phyloP scores from a whole-genome alignment of 2,113 vertebrate genomes.

The Anguilla rostrata region DNA sequence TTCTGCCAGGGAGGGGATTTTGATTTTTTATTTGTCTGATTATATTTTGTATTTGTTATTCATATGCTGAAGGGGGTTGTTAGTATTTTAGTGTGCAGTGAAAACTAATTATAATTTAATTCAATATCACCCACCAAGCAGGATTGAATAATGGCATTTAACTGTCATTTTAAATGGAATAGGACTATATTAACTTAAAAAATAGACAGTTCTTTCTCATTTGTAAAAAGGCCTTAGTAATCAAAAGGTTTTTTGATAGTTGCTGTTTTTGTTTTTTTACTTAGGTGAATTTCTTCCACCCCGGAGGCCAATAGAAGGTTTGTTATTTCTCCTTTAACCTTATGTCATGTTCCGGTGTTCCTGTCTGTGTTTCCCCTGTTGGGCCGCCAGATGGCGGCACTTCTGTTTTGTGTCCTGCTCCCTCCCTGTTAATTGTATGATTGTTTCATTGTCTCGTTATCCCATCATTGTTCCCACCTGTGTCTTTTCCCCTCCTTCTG shows the following conservation, averaged over 20 bases:
- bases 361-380: too few relatives aligned
- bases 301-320: slow-evolving; percentile 60
- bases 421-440: too few relatives aligned
- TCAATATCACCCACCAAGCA: background rate
- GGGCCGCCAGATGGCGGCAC: too few relatives aligned
- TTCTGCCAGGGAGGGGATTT: too few relatives aligned
- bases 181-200: background rate
- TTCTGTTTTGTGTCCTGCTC: too few relatives aligned
- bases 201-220: background rate
- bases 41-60: too few relatives aligned
- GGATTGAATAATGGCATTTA: background rate
- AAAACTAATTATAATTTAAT: background rate
- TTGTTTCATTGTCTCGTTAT: too few relatives aligned
- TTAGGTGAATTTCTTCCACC: slow-evolving; percentile 70
- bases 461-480: too few relatives aligned
- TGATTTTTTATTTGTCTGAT: too few relatives aligned
- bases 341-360: too few relatives aligned
- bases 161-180: background rate
- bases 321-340: slow-evolving; percentile 33
- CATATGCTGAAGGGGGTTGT: background rate
- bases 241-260: background rate
- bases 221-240: background rate
- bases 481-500: too few relatives aligned
- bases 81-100: background rate
- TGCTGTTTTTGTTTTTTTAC: slow-evolving; percentile 14